These are phyloP conservation scores for Netelia fuscicornis DNA, from an alignment of 2,888 invertebrate genomes.

Conservation along the genomic window DNA sequence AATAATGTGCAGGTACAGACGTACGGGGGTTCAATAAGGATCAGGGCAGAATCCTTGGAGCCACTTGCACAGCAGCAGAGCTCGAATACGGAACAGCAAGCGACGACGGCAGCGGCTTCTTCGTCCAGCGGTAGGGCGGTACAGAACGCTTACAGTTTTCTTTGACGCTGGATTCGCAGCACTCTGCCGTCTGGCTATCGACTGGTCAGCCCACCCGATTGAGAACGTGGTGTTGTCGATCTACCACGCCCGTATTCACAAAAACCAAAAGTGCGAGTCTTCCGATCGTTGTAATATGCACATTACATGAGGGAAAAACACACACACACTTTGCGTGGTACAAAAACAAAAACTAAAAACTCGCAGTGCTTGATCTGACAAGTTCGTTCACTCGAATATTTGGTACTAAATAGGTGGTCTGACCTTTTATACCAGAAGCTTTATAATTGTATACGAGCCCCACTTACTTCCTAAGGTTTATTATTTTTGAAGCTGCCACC, in stretches of 20 bases:
- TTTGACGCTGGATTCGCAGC: constrained; percentile 85
- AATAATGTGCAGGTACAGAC: constrained; percentile 88
- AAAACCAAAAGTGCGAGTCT: constrained; percentile 42
- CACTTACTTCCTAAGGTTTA: constrained; percentile 53
- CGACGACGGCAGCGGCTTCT: constrained; percentile 70
- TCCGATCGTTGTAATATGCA: constrained; percentile 45
- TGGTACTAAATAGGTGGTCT: constrained; percentile 46
- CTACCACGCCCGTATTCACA: constrained; percentile 9
- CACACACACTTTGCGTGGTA: constrained; percentile 16
- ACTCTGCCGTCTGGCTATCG: constrained; percentile 78
- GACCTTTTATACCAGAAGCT: constrained; percentile 58
- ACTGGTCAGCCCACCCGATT: constrained; percentile 79
- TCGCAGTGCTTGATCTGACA: constrained; percentile 29
- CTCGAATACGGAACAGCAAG: constrained; percentile 72
- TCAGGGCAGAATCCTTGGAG: constrained; percentile 92
- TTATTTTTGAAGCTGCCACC: constrained; percentile 43
- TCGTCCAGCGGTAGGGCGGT: constrained; percentile 86
- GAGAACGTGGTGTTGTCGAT: constrained; percentile 63
- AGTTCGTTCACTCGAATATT: constrained; percentile 39
- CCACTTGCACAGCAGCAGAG: constrained; percentile 86
- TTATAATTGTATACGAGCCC: constrained; percentile 65
- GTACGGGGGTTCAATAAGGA: constrained; percentile 93
- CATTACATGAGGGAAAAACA: constrained; percentile 38
- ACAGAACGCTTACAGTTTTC: constrained; percentile 89
- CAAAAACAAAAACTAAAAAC: constrained; percentile 36